These are phyloP conservation scores for Rhorus exstirpatorius DNA, from an alignment of 2,888 invertebrate genomes.

Conservation along the genomic window DNA sequence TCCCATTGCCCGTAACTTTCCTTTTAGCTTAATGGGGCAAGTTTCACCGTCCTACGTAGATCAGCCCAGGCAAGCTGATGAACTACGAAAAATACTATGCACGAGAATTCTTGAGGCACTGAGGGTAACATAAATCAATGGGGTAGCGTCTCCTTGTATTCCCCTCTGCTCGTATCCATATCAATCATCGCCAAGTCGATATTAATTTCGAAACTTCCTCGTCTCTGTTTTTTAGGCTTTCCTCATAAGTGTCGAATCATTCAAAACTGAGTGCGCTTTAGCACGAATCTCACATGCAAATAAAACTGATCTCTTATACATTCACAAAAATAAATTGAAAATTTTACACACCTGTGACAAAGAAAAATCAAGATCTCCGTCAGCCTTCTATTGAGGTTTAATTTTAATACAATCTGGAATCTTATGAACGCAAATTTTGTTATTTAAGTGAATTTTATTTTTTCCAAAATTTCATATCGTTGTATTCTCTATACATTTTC, in stretches of 20 bases:
- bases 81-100: constrained; percentile 12
- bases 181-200: constrained; percentile 14
- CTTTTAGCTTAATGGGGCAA: constrained; percentile 62
- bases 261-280: background rate
- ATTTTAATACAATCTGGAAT: too few relatives aligned
- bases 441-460: too few relatives aligned
- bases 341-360: too few relatives aligned
- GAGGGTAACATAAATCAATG: constrained; percentile 47
- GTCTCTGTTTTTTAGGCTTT: background rate
- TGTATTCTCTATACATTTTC: too few relatives aligned
- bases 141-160: constrained; percentile 14
- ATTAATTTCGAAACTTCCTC: constrained; percentile 19
- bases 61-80: constrained; percentile 24
- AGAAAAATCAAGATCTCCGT: too few relatives aligned
- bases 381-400: too few relatives aligned
- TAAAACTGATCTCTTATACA: too few relatives aligned
- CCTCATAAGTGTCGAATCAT: background rate
- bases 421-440: too few relatives aligned
- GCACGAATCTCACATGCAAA: background rate
- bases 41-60: constrained; percentile 39
- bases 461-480: too few relatives aligned
- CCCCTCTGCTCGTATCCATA: background rate
- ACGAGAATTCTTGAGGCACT: constrained; percentile 24
- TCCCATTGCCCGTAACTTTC: constrained; percentile 53
- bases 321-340: too few relatives aligned